A percentile compares a stretch with the other conserved stretches of the same genome.
Conservation (phyloP, 2,888 invertebrate species). For the Eupithecia dodoneata region DNA sequence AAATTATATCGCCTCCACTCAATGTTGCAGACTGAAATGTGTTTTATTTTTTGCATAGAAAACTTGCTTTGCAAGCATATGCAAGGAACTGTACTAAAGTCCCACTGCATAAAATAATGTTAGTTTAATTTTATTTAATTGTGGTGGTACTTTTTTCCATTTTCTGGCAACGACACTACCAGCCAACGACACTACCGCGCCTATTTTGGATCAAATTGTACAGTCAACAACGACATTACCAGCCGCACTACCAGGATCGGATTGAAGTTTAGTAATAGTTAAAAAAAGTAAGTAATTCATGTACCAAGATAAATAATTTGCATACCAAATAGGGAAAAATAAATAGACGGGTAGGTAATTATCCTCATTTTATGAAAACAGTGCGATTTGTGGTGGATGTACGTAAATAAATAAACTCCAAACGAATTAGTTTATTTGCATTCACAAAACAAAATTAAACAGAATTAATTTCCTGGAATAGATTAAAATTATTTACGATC, state of each 20-base stretch:
- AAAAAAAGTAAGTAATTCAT: background rate
- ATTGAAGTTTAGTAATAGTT: no score
- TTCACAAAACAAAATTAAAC: background rate
- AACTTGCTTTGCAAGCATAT: background rate
- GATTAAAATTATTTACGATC: conserved; percentile 2
- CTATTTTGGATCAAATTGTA: no score
- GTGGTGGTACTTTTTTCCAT: background rate
- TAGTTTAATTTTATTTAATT: background rate
- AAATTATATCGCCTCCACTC: no score
- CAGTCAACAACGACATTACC: no score
- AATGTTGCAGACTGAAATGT: background rate
- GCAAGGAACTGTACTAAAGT: background rate
- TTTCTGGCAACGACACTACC: no score
- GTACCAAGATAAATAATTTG: background rate
- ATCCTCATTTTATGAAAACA: background rate
- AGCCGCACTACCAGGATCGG: no score
- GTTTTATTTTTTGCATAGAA: background rate
- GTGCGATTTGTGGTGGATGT: background rate
- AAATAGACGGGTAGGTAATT: background rate
- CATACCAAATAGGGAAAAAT: background rate
- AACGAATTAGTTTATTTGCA: background rate
- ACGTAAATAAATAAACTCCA: background rate
- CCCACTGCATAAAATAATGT: no score
- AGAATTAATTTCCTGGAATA: background rate
- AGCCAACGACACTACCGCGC: no score